Evolutionary conservation across 2,113 vertebrate species (phyloP).

Genomic region (Alces alces): DNA sequence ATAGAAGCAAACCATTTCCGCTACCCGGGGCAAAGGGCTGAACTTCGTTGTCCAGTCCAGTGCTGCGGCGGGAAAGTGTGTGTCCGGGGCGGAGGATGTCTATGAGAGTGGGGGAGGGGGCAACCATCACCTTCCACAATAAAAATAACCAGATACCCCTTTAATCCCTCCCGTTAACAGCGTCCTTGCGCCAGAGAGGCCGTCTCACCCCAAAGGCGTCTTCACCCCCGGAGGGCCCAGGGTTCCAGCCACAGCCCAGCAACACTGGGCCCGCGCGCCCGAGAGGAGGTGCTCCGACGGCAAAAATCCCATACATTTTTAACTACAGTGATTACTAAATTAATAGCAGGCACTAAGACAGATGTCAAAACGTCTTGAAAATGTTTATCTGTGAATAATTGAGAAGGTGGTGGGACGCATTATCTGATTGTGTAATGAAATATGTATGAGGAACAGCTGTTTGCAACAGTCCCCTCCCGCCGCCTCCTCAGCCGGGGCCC

Average conservation of each 20-base stretch:
- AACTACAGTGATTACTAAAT: conserved; percentile 85
- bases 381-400: conserved; percentile 94
- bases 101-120: neutral
- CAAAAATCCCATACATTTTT: conserved; percentile 86
- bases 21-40: neutral
- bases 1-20: neutral
- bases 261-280: conserved; percentile 13
- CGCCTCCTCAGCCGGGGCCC: conserved; percentile 75
- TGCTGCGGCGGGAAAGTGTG: neutral
- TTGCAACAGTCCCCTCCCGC: conserved; percentile 81
- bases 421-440: conserved; percentile 93
- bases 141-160: conserved; percentile 38
- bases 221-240: conserved; percentile 8
- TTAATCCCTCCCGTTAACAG: conserved; percentile 43
- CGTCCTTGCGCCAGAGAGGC: neutral
- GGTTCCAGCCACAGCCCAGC: conserved; percentile 8
- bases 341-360: conserved; percentile 89
- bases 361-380: conserved; percentile 95
- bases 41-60: neutral
- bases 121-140: neutral
- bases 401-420: conserved; percentile 88
- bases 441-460: conserved; percentile 96
- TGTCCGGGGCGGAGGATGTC: neutral
- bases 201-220: conserved; percentile 25
- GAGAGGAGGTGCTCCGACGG: conserved; percentile 67